These are phyloP conservation scores for Eupeodes corollae DNA, from an alignment of 1,140 invertebrate species.

Conservation along the genomic window DNA sequence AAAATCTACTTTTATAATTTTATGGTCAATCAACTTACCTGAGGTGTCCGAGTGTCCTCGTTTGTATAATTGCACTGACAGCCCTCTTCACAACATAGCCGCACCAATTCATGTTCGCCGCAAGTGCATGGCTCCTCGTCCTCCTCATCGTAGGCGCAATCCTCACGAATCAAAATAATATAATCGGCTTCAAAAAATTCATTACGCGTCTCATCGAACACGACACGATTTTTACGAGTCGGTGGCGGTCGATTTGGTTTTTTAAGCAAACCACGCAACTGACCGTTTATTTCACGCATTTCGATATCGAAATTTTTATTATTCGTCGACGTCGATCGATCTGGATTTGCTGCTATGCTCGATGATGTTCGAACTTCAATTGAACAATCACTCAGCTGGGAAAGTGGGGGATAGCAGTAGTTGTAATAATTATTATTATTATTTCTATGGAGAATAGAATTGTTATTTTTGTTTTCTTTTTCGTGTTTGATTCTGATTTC, in stretches of 20 bases:
- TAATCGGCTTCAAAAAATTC: conserved; percentile 81
- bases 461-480: too few relatives aligned
- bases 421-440: too few relatives aligned
- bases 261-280: conserved; percentile 31
- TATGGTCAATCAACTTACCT: conserved; percentile 17
- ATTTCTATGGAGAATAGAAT: too few relatives aligned
- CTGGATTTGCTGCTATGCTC: too few relatives aligned
- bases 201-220: conserved; percentile 74
- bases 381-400: too few relatives aligned
- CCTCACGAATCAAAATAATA: conserved; percentile 72
- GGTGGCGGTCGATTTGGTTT: conserved; percentile 35
- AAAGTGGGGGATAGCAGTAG: too few relatives aligned
- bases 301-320: conserved; percentile 3
- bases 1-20: neutral
- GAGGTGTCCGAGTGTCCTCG: conserved; percentile 36
- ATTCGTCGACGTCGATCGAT: neutral
- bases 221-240: conserved; percentile 56
- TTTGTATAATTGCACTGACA: conserved; percentile 42
- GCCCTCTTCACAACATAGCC: conserved; percentile 50
- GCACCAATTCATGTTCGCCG: conserved; percentile 57
- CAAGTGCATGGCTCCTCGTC: conserved; percentile 62
- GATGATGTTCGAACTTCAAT: too few relatives aligned
- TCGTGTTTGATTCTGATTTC: too few relatives aligned
- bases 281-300: conserved; percentile 33
- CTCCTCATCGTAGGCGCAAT: conserved; percentile 67